Base-by-base conservation (phyloP, 2,113 vertebrate genomes). In the Microcebus jonahi region DNA sequence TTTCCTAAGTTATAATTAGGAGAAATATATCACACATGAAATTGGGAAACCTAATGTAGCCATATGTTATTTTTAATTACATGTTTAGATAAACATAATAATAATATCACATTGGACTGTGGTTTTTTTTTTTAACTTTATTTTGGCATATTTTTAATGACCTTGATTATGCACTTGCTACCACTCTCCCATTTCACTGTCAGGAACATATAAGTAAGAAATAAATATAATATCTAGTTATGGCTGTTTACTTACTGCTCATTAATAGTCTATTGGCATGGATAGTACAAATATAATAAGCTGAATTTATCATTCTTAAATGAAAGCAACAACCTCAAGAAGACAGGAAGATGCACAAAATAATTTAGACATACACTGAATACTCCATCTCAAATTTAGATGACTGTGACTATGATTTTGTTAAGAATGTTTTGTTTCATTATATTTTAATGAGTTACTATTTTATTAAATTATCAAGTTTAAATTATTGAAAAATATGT, bases 401-500 rank as follows among this genome's bases (percentile, higher is more conserved):
- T 70, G 42, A 48, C 6, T 73, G 14, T 48, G 18, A 48, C 10
- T 87, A 20, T 36, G 2, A 27, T 77, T 91, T 85, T 71, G 6
- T n/a, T 59, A 2, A 88, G 17, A 61, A 55, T 83, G 31, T 36
- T 55, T 61, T 65, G 9, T 80, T 88, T 81, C 5, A 25, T 71
- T 71, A 94, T 17, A 48, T 81, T 89, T 89, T 91, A 88, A 95
- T 81, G n/a, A 83, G 7, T 77, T 95, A 55, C 39, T 95, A 84
- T 95, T 85, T 5, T 91, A 29, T 82, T 3, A 93, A 91, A 14
- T 79, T 1, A 15, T 57, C 12, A 1, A 36, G 6, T 50, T 42
- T 86, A 3, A 0, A 45, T 50, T 36, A 18, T 50, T 85, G 57
- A 61, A 25, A 96, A 75, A 71, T 67, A 86, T 45, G 0, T 57